A percentile compares a stretch with the other conserved stretches of the same genome.
Conservation (phyloP, 2,113 vertebrate species). For the Ellobius talpinus region DNA sequence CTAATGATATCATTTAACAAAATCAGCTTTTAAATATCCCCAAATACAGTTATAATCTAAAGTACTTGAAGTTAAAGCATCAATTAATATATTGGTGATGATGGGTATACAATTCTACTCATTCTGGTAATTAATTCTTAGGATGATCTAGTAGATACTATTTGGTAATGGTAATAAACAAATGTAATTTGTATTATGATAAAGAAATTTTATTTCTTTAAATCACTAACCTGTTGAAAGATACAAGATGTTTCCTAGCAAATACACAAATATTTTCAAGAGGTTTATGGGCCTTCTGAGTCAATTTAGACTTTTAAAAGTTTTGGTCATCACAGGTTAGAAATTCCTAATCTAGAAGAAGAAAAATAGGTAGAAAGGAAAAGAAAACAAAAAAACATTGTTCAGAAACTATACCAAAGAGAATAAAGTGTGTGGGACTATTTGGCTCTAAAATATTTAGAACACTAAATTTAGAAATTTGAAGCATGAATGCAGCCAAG, state of each 20-base stretch:
- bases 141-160: background rate
- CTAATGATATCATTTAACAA: background rate
- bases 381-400: background rate
- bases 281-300: background rate
- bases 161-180: background rate
- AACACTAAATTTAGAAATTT: background rate
- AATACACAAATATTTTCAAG: background rate
- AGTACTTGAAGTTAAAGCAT: background rate
- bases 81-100: no score
- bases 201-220: background rate
- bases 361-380: background rate
- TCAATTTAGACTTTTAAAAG: background rate
- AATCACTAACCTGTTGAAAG: background rate
- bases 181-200: no score
- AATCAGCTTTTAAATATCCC: background rate
- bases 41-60: background rate
- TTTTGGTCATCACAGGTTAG: background rate
- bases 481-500: background rate
- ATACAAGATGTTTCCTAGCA: background rate
- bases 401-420: background rate
- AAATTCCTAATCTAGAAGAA: background rate
- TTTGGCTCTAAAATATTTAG: background rate
- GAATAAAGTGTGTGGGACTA: background rate
- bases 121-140: background rate
- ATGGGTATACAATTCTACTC: background rate